phyloP scores from a whole-genome alignment of 2,888 invertebrate species.

The Melitaea athalia region DNA sequence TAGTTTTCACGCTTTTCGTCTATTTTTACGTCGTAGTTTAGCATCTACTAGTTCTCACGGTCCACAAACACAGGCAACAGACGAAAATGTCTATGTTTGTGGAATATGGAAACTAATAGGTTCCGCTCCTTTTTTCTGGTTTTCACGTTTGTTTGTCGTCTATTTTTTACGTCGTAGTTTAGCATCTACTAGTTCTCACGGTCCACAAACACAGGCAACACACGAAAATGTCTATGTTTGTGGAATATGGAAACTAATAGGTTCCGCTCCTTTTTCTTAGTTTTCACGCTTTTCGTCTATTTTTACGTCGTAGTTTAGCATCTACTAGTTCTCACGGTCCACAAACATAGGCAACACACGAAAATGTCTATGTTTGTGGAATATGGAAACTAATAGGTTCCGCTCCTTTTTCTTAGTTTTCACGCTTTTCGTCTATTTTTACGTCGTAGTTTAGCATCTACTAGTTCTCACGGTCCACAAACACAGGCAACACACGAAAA shows the following conservation, averaged over 20 bases:
- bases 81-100: not conserved
- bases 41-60: not conserved
- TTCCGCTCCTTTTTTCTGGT: not conserved
- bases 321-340: constrained; percentile 7
- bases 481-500: not conserved
- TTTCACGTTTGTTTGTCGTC: not conserved
- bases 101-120: not conserved
- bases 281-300: not conserved
- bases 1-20: not conserved
- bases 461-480: constrained; percentile 1
- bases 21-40: not conserved
- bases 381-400: not conserved
- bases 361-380: constrained; percentile 4
- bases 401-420: too few species aligned
- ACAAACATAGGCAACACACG: constrained; percentile 9
- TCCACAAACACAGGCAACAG: constrained; percentile 18
- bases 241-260: too few species aligned
- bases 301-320: not conserved
- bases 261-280: too few species aligned
- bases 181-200: not conserved
- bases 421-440: not conserved
- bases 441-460: not conserved
- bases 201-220: constrained; percentile 2
- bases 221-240: too few species aligned
- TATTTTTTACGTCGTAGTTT: not conserved